Evolutionary conservation across 2,888 invertebrate species (phyloP), one percentile per base, ranked within the genome.

Genomic region (Caenorhabditis sp.): DNA sequence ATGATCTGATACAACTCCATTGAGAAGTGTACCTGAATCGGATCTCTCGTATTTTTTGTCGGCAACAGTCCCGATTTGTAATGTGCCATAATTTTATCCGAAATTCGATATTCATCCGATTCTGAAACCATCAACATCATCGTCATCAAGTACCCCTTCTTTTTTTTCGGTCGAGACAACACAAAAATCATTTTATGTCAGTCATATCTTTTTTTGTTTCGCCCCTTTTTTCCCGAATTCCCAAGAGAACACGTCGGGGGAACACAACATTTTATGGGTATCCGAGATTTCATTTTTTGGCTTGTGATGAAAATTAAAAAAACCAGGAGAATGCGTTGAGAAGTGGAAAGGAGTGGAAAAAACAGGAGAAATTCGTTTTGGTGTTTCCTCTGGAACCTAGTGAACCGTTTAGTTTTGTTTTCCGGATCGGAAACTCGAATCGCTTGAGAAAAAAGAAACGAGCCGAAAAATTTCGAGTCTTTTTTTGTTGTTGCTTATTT

Each of bases 1-100:
- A 86, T 78, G 19, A 86, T 83, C 68, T 86, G 86, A 69, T 86
- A 86, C 14, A 86, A 66, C 58, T 87, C 85, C 84, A 86, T 87
- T 24, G 78, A 77, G 70, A 87, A 87, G 19, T 78, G 76, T 61
- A 86, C 83, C 63, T 83, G 81, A 31, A 86, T 79, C 8, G 84
- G 71, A 31, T 78, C 69, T 36, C 75, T 76, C 1, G 50, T 62
- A 17, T 26, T 21, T 1, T 58, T 58, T 12, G 60, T 66, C 26
- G 73, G 73, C 24, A 79, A 74, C 43, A 73, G 61, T 19, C 76
- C 77, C 27, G 58, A 36, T 62, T 81, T 74, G 58, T 81, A 81
- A 21, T 60, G 62, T 23, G 66, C 21, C 51, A 81, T 53, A 27
- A 81, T 76, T 0, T 74, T 55, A n/a, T 79, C 68, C 17, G 77